Conservation (phyloP, 2,888 invertebrate species). For the Leucophora obtusa region DNA sequence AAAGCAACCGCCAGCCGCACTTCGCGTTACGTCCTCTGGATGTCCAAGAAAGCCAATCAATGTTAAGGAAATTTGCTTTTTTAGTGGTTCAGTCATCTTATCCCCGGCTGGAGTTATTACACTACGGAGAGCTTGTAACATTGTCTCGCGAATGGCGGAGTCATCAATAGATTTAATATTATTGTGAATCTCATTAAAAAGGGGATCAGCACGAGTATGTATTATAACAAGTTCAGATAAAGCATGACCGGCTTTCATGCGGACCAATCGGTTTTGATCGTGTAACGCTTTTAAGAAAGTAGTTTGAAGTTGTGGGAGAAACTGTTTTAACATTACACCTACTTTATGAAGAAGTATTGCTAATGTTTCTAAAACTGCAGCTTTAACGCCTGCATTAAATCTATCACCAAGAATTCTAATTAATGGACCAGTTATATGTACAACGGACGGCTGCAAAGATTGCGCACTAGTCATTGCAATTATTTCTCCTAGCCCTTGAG, state of each 20-base stretch:
- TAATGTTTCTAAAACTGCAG: constrained; percentile 95
- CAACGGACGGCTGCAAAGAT: constrained; percentile 95
- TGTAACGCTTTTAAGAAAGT: constrained; percentile 97
- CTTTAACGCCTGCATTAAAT: constrained; percentile 95
- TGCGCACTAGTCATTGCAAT: constrained; percentile 85
- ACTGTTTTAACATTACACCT: constrained; percentile 96
- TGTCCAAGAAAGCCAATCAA: constrained; percentile 85
- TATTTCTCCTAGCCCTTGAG: constrained; percentile 89
- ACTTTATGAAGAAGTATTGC: constrained; percentile 96
- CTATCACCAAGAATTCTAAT: constrained; percentile 98
- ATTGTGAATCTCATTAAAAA: constrained; percentile 95
- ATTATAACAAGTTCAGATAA: constrained; percentile 93
- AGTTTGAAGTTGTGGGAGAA: constrained; percentile 98
- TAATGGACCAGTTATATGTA: constrained; percentile 97
- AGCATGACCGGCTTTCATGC: constrained; percentile 93
- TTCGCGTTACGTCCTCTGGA: constrained; percentile 89
- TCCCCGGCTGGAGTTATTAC: constrained; percentile 91
- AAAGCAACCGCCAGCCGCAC: constrained; percentile 92
- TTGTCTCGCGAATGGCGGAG: constrained; percentile 91
- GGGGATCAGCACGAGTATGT: constrained; percentile 94
- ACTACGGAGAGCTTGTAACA: constrained; percentile 92
- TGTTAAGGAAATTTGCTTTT: constrained; percentile 85
- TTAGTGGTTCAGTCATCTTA: constrained; percentile 90
- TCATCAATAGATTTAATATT: constrained; percentile 92
- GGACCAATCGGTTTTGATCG: constrained; percentile 91